phyloP scores from a whole-genome alignment of 2,113 vertebrate genomes.

The Mesoclemmys tuberculata region DNA sequence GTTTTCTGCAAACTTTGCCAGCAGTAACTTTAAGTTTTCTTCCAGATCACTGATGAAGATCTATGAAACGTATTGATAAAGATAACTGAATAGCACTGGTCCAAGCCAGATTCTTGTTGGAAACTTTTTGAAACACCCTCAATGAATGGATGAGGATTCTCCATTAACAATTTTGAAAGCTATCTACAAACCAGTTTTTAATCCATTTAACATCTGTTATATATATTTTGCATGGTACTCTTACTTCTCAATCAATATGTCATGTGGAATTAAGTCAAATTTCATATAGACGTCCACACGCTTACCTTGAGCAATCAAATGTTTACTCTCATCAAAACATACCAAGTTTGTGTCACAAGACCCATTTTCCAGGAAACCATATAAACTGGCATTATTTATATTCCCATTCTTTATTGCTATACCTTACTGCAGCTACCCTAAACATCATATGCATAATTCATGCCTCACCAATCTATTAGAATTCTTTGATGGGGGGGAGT shows the following conservation, averaged over 20 bases:
- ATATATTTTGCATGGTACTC: not conserved
- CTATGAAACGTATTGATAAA: not conserved
- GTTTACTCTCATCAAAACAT: not conserved
- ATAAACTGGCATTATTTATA: accelerated
- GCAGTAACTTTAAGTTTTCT: not conserved
- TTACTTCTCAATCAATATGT: not conserved
- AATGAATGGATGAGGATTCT: not conserved
- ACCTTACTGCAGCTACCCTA: no score
- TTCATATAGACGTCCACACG: not conserved
- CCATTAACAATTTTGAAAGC: not conserved
- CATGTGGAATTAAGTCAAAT: not conserved
- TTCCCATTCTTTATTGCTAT: not conserved
- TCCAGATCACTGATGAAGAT: not conserved
- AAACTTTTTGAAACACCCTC: not conserved
- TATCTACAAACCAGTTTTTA: not conserved
- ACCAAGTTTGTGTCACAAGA: not conserved
- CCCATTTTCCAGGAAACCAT: not conserved
- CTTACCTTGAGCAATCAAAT: not conserved
- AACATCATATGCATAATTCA: no score
- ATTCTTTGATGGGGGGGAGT: no score
- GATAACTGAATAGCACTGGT: not conserved
- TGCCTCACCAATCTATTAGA: no score
- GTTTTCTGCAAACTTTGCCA: not conserved
- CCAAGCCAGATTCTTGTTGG: not conserved
- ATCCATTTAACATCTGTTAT: not conserved